Evolutionary conservation across 2,113 vertebrate species (phyloP), one percentile per base, ranked within the genome.

Genomic region (Hystrix cristata): DNA sequence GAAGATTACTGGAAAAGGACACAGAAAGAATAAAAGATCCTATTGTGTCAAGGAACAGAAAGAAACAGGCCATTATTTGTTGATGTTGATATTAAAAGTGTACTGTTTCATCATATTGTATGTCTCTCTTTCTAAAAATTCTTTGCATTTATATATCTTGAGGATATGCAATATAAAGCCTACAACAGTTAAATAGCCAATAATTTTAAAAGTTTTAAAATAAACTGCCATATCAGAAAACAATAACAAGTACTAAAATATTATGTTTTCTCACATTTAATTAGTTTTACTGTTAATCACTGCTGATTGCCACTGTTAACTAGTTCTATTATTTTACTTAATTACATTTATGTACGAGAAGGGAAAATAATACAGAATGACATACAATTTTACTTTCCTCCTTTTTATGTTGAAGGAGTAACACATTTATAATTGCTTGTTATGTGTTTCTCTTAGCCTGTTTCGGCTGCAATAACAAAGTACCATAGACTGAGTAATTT

Each of bases 141-240:
- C 46, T 87, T 79, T n/a, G 81, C 13, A 82, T 78, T 69, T 78
- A 19, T 96, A 13, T 38, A 59, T 69, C n/a, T 43, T 81, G 46
- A 65, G 65, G 78, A 48, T 43, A 83, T 2, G 81, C 4, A 85
- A 19, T 62, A 64, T 48, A 82, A 95, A 71, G 31, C 8, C 27
- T 91, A 38, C 21, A 67, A 62, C 95, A 84, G 93, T 53, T 65
- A 95, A 65, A 87, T 71, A 31, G 21, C 60, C 51, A 92, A 53
- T 53, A 84, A 64, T 23, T 92, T 90, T 31, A 51, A 74, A 69
- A 94, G 46, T 25, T 9, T 79, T 74, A 48, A 67, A 92, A 25
- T 59, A 67, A 71, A 80, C 31, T 76, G 46, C n/a, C 72, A 0
- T 64, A 25, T 82, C 57, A 78, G 38, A 65, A 25, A 76, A 90